Percentiles rank a stretch among this genome's conserved stretches.
These are phyloP conservation scores for Candidula unifasciata DNA, from an alignment of 2,888 invertebrate genomes.

Conservation along the genomic window DNA sequence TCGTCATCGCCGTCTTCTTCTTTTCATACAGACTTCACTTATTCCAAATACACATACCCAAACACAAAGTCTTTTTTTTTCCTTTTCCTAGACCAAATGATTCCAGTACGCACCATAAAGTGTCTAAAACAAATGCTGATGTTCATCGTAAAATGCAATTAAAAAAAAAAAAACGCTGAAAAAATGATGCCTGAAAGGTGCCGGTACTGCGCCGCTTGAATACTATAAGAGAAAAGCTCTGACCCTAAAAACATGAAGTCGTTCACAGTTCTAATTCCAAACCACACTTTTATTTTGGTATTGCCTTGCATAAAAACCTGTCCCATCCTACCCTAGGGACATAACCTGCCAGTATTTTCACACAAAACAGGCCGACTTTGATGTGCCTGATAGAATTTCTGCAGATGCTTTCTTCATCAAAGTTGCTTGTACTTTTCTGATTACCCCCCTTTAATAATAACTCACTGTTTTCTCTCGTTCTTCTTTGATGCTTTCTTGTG, in stretches of 20 bases:
- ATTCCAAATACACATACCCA: too few species aligned
- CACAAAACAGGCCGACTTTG: constrained; percentile 15
- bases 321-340: background rate
- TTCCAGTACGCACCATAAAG: too few species aligned
- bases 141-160: too few species aligned
- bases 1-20: background rate
- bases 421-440: background rate
- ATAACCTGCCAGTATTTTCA: constrained; percentile 3
- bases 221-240: too few species aligned
- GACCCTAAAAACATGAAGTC: background rate
- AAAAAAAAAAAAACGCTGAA: too few species aligned
- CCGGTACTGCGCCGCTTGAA: too few species aligned
- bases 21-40: too few species aligned
- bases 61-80: too few species aligned
- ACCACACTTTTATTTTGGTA: background rate
- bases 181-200: too few species aligned
- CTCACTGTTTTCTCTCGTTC: background rate
- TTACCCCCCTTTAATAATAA: too few species aligned
- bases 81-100: too few species aligned
- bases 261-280: constrained; percentile 13
- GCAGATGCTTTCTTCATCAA: background rate
- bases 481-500: background rate
- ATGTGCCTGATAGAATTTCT: constrained; percentile 14
- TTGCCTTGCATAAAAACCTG: constrained; percentile 14
- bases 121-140: too few species aligned